Conservation (phyloP, 2,797 vertebrate species). For the Lagodon rhomboides region DNA sequence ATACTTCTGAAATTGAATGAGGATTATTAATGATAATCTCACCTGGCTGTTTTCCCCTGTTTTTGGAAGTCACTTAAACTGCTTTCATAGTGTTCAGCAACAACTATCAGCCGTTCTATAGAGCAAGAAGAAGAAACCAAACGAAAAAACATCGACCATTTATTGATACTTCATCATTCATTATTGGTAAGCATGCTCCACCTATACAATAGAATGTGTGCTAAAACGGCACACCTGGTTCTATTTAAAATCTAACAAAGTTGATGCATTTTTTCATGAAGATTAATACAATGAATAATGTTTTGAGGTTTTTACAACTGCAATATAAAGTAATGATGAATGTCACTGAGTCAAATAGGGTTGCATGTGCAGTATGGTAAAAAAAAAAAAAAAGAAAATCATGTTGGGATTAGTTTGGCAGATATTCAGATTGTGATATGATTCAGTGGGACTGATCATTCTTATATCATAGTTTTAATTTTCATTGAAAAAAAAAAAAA, state of each 20-base stretch:
- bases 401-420: no score
- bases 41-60: slow-evolving; percentile 90
- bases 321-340: no score
- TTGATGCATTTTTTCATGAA: neutral
- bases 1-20: neutral
- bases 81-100: slow-evolving; percentile 94
- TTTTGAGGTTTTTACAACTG: no score
- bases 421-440: no score
- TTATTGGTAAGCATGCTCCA: neutral
- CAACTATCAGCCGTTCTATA: slow-evolving; percentile 95
- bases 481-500: no score
- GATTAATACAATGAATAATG: neutral
- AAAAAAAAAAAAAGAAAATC: no score
- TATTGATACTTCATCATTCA: neutral
- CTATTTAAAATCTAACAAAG: neutral
- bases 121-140: slow-evolving; percentile 34
- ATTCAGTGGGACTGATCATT: no score
- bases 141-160: neutral
- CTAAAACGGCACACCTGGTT: neutral
- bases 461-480: no score
- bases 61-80: slow-evolving; percentile 92
- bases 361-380: no score
- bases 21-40: slow-evolving; percentile 41
- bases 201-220: neutral
- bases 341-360: neutral